A percentile compares a stretch with the other conserved stretches of the same genome.
phyloP scores from a whole-genome alignment of 1,140 invertebrate genomes.

The Yoshiicerus persimilis region DNA sequence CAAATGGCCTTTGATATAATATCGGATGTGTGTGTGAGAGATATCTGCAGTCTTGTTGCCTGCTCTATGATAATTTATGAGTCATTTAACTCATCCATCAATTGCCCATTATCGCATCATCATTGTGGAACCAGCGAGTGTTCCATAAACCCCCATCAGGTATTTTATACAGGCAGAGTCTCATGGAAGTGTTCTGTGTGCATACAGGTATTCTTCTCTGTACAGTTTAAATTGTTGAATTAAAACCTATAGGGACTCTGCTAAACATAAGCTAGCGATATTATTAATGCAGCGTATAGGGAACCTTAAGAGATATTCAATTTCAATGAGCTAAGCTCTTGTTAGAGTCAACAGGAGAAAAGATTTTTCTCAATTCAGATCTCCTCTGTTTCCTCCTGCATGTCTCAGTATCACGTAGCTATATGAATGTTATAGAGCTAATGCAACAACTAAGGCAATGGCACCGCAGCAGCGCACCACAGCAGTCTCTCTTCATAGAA shows the following conservation, averaged over 20 bases:
- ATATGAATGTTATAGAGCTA: neutral
- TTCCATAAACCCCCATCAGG: constrained; percentile 34
- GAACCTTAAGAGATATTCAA: neutral
- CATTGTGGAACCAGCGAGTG: constrained; percentile 35
- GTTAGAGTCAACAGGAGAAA: neutral
- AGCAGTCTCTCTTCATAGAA: neutral
- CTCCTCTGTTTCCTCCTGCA: neutral
- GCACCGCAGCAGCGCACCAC: neutral
- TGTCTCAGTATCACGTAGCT: neutral
- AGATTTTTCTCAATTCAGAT: neutral
- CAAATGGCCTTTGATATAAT: neutral
- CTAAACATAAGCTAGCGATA: neutral
- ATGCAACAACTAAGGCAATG: neutral
- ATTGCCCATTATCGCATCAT: constrained; percentile 45
- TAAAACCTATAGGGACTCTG: neutral
- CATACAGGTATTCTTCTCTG: neutral
- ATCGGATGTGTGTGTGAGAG: neutral
- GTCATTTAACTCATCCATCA: constrained; percentile 48
- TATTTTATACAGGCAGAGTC: neutral
- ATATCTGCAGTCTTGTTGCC: neutral
- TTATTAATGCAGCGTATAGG: neutral
- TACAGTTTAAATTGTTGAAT: neutral
- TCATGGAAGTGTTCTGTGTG: neutral
- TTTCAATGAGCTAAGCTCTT: neutral
- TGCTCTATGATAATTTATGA: constrained; percentile 45